Evolutionary conservation across 2,888 invertebrate species (phyloP).

Genomic region (Dynastes hyllus): DNA sequence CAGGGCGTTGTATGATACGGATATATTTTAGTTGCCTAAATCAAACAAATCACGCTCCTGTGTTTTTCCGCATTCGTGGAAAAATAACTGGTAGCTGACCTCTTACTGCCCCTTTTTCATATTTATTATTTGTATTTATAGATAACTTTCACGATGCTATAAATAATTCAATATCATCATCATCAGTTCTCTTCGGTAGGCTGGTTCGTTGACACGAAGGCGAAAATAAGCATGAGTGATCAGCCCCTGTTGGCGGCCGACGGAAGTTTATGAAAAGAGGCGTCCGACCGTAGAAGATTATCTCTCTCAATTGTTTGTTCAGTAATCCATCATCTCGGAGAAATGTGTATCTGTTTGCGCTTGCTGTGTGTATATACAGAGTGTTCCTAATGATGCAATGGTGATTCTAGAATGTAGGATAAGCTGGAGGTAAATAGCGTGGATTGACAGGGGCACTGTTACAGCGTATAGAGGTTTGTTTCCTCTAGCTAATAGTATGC

Average conservation of each 20-base stretch:
- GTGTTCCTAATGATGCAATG: constrained; percentile 2
- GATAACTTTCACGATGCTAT: constrained; percentile 35
- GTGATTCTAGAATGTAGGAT: constrained; percentile 8
- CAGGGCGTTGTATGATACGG: too few species aligned
- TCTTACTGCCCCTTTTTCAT: not conserved
- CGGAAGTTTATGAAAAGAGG: constrained; percentile 59
- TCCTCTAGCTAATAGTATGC: too few species aligned
- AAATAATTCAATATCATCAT: constrained; percentile 47
- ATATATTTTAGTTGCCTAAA: too few species aligned
- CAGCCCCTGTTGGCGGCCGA: constrained; percentile 45
- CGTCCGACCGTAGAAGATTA: constrained; percentile 61
- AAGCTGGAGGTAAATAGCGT: not conserved
- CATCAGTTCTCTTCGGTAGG: constrained; percentile 14
- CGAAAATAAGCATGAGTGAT: constrained; percentile 58
- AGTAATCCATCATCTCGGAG: constrained; percentile 64
- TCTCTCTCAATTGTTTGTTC: constrained; percentile 63
- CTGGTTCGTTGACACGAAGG: constrained; percentile 37
- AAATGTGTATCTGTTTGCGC: constrained; percentile 20
- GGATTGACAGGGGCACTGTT: constrained; percentile 4
- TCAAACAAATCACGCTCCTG: too few species aligned
- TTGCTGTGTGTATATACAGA: constrained; percentile 24
- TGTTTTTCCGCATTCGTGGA: not conserved
- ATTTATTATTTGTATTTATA: constrained; percentile 29
- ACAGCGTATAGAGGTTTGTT: too few species aligned
- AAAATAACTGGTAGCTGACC: not conserved